Conservation (phyloP, 2,888 invertebrate species). For the Nemotelus nigrinus region DNA sequence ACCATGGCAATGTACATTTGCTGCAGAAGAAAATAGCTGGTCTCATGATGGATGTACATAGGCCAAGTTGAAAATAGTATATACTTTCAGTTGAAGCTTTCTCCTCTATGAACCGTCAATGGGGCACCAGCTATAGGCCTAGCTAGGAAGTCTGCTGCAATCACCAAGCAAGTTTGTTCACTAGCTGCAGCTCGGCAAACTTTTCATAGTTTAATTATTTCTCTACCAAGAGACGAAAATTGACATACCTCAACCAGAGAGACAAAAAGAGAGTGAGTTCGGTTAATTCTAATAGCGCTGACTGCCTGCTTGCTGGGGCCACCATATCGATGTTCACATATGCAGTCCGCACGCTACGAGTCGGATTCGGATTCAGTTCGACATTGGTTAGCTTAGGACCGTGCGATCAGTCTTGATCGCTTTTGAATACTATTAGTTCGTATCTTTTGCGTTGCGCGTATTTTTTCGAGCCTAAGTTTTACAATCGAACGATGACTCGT, state of each 20-base stretch:
- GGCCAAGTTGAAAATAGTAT: neutral
- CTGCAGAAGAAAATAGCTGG: neutral
- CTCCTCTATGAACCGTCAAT: neutral
- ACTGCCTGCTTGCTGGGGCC: conserved; percentile 29
- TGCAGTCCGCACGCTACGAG: conserved; percentile 7
- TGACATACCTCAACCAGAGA: conserved; percentile 1
- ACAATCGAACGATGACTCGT: conserved; percentile 8
- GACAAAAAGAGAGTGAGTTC: neutral
- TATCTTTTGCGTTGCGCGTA: conserved; percentile 26
- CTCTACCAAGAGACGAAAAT: conserved; percentile 7
- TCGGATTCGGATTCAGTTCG: conserved; percentile 31
- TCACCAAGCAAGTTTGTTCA: neutral
- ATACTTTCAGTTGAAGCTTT: neutral
- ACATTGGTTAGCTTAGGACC: conserved; percentile 12
- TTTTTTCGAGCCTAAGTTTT: conserved; percentile 7
- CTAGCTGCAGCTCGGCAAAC: neutral
- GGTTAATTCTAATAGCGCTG: conserved; percentile 28
- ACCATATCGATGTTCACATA: conserved; percentile 20
- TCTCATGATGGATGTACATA: neutral
- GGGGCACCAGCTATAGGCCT: neutral
- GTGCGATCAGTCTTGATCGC: conserved; percentile 39
- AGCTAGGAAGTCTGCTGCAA: neutral
- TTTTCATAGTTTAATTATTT: neutral
- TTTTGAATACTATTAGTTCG: conserved; percentile 37
- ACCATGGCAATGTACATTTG: neutral